These are phyloP conservation scores for Tenualosa ilisha DNA, from an alignment of 2,797 vertebrate genomes.

Conservation along the genomic window DNA sequence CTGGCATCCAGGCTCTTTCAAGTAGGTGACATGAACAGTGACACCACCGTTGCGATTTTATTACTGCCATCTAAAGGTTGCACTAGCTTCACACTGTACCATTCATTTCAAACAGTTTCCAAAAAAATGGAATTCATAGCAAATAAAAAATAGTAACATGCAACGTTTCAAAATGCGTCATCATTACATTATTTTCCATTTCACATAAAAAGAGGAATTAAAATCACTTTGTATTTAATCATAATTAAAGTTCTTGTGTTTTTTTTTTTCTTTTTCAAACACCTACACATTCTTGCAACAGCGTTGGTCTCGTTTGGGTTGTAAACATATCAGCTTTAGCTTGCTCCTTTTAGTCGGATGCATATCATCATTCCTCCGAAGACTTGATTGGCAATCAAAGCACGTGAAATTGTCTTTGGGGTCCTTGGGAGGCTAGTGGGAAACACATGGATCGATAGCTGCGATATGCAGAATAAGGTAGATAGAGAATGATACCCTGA, in stretches of 20 bases:
- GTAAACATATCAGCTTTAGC: slow-evolving; percentile 77
- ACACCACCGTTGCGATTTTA: slow-evolving; percentile 69
- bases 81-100: slow-evolving; percentile 77
- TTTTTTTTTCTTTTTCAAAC: slow-evolving; percentile 56
- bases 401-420: slow-evolving; percentile 74
- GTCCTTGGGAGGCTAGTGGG: slow-evolving; percentile 67
- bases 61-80: slow-evolving; percentile 70
- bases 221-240: slow-evolving; percentile 76
- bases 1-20: slow-evolving; percentile 54
- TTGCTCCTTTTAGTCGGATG: slow-evolving; percentile 66
- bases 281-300: slow-evolving; percentile 83
- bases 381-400: slow-evolving; percentile 69
- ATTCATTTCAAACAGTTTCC: slow-evolving; percentile 72
- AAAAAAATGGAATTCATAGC: slow-evolving; percentile 68
- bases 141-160: slow-evolving; percentile 77
- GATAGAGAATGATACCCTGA: slow-evolving; percentile 78
- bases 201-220: slow-evolving; percentile 76
- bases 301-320: slow-evolving; percentile 81
- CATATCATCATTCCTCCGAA: slow-evolving; percentile 66
- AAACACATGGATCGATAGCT: slow-evolving; percentile 68
- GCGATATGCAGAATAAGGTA: slow-evolving; percentile 71
- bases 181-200: slow-evolving; percentile 77
- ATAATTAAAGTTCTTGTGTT: slow-evolving; percentile 69
- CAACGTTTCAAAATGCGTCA: slow-evolving; percentile 74
- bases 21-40: slow-evolving; percentile 72